Evolutionary conservation across 1,140 invertebrate species (phyloP), one percentile per base, ranked within the genome.

Genomic region (Lysiphlebus fabarum): DNA sequence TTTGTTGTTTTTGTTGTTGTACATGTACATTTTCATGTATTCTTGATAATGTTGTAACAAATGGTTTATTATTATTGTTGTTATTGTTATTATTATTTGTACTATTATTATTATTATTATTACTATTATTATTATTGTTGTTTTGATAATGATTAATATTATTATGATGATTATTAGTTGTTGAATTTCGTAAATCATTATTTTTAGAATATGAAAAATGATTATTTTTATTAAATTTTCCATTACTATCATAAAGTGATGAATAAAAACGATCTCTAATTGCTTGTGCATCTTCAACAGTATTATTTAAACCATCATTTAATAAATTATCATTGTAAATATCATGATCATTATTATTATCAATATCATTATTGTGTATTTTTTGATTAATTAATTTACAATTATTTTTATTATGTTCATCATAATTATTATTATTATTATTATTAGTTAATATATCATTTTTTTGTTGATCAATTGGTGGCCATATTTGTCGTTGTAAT

Each of bases 401-500:
- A 78, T 56, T 10, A 11, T 56, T 41, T 33, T 65, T 58, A 14
- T 56, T 61, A n/a, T 59, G 43, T 8, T 62, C 34, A 48, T 62
- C 49, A 17, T 53, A 49, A 17, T 67, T 67, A 33, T 66, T 65
- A 53, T 68, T 68, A 10, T 73, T 69, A 51, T 51, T 36, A 33
- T 11, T 72, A 70, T 50, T 77, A 26, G 4, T n/a, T 26, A 72
- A 47, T 72, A 68, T 26, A 14, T 48, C 36, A 51, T 41, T 47
- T 41, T 42, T 53, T 42, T 57, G 17, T 36, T 61, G 59, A 38
- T 70, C 68, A 11, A 72, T 79, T 0, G 89, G 89, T 0, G 89
- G 89, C 89, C 89, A 91, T 2, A 87, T 81, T 17, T 86, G 84
- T 59, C 84, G 84, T 54, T 87, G 85, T 44, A 91, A 70, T 67